phyloP scores from a whole-genome alignment of 2,113 vertebrate genomes.

The Urocolius indicus region DNA sequence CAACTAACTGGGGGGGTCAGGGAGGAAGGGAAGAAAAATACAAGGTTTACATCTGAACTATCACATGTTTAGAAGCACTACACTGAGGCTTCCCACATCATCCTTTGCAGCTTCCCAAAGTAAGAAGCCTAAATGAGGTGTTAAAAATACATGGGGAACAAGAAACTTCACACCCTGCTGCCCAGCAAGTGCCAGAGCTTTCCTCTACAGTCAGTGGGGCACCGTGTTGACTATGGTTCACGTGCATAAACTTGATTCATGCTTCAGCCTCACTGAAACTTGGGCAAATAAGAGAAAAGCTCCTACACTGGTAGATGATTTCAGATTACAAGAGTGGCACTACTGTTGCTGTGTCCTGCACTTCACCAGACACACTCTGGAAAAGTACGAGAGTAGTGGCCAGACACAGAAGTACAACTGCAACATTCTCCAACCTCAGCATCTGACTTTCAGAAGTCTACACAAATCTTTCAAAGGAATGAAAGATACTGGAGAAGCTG shows the following conservation, averaged over 20 bases:
- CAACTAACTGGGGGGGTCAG: accelerated
- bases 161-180: accelerated
- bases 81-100: background rate
- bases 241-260: background rate
- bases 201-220: background rate
- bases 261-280: background rate
- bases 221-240: background rate
- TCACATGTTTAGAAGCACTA: background rate
- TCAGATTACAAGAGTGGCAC: background rate
- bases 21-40: background rate
- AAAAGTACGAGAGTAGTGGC: background rate
- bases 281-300: background rate
- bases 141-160: background rate
- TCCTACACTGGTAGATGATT: background rate
- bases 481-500: background rate
- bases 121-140: background rate
- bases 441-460: background rate
- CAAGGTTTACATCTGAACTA: background rate
- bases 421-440: background rate
- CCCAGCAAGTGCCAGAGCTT: background rate
- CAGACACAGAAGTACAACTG: background rate
- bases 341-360: background rate
- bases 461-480: background rate
- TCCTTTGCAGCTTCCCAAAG: background rate
- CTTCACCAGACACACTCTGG: background rate